These are phyloP conservation scores for Limonius californicus DNA, from an alignment of 1,140 invertebrate genomes.

Conservation along the genomic window DNA sequence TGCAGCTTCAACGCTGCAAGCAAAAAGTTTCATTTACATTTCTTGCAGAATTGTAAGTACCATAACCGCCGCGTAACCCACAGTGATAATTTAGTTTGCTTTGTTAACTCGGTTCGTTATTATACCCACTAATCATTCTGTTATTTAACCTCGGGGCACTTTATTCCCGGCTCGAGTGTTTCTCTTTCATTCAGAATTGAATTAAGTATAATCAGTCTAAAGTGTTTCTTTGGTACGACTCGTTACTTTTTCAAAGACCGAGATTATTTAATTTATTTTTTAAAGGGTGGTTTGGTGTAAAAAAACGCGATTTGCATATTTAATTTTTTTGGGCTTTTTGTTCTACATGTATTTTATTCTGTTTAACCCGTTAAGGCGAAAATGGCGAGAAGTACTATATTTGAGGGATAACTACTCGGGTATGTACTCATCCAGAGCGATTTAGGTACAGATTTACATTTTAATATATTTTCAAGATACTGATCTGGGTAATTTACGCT, in stretches of 20 bases:
- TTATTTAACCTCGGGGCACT: background rate
- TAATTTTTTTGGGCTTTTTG: no score
- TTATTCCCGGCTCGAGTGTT: background rate
- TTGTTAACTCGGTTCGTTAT: background rate
- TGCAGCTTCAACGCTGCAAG: no score
- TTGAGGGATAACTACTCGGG: no score
- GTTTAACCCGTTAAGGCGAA: no score
- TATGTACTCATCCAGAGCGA: no score
- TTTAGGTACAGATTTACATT: no score
- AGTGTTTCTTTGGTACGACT: background rate
- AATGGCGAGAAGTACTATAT: no score
- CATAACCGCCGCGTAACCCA: background rate
- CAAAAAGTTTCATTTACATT: no score
- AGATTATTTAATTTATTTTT: background rate
- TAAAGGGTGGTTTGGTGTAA: background rate
- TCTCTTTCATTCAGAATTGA: constrained; percentile 1
- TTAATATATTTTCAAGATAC: no score
- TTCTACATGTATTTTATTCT: no score
- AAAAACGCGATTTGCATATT: no score
- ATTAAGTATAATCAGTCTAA: background rate
- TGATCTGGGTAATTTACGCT: no score
- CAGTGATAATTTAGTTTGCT: background rate
- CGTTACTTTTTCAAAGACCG: background rate
- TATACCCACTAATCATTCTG: constrained; percentile 1
- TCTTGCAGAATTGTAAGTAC: background rate